Percentiles rank a stretch among this genome's conserved stretches.
Conservation (phyloP, 1,140 invertebrate species). For the Berghia stephanieae region DNA sequence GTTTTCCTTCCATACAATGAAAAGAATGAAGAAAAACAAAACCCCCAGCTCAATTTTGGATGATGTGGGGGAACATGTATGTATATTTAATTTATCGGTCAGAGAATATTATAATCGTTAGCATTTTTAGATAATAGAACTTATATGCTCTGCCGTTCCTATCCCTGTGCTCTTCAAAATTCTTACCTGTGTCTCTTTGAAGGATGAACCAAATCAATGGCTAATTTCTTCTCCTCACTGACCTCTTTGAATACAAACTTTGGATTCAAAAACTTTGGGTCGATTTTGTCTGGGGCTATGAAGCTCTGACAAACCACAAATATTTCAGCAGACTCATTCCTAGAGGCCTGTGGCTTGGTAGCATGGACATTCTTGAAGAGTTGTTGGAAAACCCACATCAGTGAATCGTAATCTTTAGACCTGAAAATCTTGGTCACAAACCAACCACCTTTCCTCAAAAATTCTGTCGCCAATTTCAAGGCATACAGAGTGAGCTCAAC, state of each 20-base stretch:
- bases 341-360: slow-evolving; percentile 97
- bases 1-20: no score
- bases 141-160: no score
- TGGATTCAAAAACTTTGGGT: slow-evolving; percentile 92
- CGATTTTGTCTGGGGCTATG: slow-evolving; percentile 91
- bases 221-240: slow-evolving; percentile 74
- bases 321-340: slow-evolving; percentile 98
- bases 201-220: slow-evolving; percentile 61
- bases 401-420: slow-evolving; percentile 95
- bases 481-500: slow-evolving; percentile 88
- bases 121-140: no score
- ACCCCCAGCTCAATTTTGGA: no score
- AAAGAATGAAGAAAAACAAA: no score
- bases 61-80: no score
- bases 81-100: no score
- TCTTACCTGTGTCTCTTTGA: slow-evolving; percentile 61
- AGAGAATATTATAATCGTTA: no score
- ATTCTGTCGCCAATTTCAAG: slow-evolving; percentile 90
- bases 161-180: background rate
- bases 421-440: slow-evolving; percentile 99
- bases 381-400: slow-evolving; percentile 96
- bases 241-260: slow-evolving; percentile 97
- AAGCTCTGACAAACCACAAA: slow-evolving; percentile 98
- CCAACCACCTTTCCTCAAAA: slow-evolving; percentile 92
- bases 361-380: slow-evolving; percentile 89